A percentile compares a stretch with the other conserved stretches of the same genome.
Evolutionary conservation across 2,888 invertebrate genomes (phyloP).

Genomic region (Palloptera scutellata): DNA sequence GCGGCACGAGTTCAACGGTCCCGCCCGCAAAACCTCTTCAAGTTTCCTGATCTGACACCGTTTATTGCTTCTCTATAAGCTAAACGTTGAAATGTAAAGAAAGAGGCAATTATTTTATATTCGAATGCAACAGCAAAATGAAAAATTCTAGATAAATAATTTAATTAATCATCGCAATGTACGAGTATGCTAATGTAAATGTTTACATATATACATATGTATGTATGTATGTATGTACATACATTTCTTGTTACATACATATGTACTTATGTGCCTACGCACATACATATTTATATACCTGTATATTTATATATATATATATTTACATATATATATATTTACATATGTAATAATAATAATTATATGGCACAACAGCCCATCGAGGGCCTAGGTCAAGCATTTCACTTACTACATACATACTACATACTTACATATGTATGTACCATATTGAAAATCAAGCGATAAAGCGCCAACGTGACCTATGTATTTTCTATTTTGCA

Average conservation of each 20-base stretch:
- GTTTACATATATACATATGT: background rate
- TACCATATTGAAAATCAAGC: conserved; percentile 6
- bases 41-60: conserved; percentile 80
- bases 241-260: too few relatives aligned
- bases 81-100: background rate
- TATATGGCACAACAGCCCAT: background rate
- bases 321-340: conserved; percentile 1
- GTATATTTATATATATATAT: background rate
- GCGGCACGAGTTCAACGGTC: conserved; percentile 61
- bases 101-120: background rate
- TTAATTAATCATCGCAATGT: background rate
- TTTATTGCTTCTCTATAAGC: conserved; percentile 57
- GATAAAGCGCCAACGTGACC: conserved; percentile 31
- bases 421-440: conserved; percentile 3
- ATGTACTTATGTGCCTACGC: background rate
- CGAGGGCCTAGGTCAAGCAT: too few relatives aligned
- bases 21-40: conserved; percentile 68
- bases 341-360: background rate
- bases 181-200: background rate
- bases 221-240: background rate
- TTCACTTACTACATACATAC: too few relatives aligned
- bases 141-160: background rate
- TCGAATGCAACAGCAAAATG: background rate
- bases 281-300: background rate
- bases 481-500: conserved; percentile 7